Base-by-base conservation (phyloP, 2,797 vertebrate species). In the Oreortyx pictus region DNA sequence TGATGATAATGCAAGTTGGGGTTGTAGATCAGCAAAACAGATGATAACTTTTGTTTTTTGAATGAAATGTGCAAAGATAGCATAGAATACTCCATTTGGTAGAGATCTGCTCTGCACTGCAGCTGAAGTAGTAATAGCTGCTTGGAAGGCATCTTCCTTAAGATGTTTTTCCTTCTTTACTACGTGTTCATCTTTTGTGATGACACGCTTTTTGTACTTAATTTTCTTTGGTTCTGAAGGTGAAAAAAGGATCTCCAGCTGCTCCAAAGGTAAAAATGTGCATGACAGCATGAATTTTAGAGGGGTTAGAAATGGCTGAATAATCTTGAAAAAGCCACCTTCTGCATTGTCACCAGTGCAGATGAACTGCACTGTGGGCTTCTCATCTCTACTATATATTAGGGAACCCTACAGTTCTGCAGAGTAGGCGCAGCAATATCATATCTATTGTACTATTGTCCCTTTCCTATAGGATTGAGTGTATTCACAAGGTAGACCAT, bases 381-480 rank as follows among this genome's bases (percentile, higher is more conserved):
- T 92, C 23, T 35, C 10, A 4, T 27, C 16, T 47, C 24, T 59
- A 44, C 15, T 59, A 44, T 17, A n/a, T 50, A 9, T 22, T 1
- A 27, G 29, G 11, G 5, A 78, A 5, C 11, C 46, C 39, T 54
- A 23, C 1, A 61, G 3, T 31, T 67, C 8, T 1, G 29, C 7
- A 6, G 46, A 29, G 5, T 5, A 39, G n/a, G 10, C 59, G 54
- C 6, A 27, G 47, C 18, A 37, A 13, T 7, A 1, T 60, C 57
- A 11, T 15, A 1, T 59, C 73, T 35, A 35, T 23, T 64, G 14
- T 15, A 7, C 20, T 41, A 11, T 17, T 29, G 31, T 17, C 22
- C 31, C 44, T 64, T 56, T 74, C 15, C n/a, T 44, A 1, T 2
- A 49, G 16, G 9, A 11, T 14, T 44, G 22, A 2, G 0, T 49